Evolutionary conservation across 2,113 vertebrate genomes (phyloP), one percentile per base, ranked within the genome.

Genomic region (Gavia stellata): DNA sequence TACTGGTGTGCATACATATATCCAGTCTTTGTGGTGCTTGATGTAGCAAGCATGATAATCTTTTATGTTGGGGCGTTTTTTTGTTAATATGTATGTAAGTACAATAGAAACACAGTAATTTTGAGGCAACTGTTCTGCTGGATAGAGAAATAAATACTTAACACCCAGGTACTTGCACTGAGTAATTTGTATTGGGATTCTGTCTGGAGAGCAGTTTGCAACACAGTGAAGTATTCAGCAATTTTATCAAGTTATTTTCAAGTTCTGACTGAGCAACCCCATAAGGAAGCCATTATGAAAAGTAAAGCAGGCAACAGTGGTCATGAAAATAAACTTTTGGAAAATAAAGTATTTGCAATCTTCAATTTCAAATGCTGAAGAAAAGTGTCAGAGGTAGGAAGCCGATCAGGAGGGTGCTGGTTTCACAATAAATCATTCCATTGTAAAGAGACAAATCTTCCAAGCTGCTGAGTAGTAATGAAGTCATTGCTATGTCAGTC

Each of bases 341-440:
- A 42, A 81, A 94, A 61, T 52, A 23, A 73, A 81, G 9, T 55
- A 38, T 53, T 75, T 67, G 7, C 36, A 24, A 1, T 56, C 71
- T 82, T 90, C 86, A 26, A 73, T 58, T 68, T 83, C 25, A 85
- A 12, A 65, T 61, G 66, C 63, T 61, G 47, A 49, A 45, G 74
- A 53, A 59, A 26, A 31, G 33, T 78, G 0, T 33, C 36, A 70
- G 38, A 75, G 23, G 21, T n/a, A 42, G 33, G 55, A 90, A 77
- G 55, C 18, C 1, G 0, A 26, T 81, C 13, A 31, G 44, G 24
- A 70, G 78, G 52, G n/a, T 74, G 56, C 83, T 78, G 58, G 36
- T 97, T 94, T 90, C 87, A 56, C 78, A 93, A 81, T 75, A 84
- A 92, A 85, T 91, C 66, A 85, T 90, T 94, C 81, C 74, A 45